Base-by-base conservation (phyloP, 1,140 invertebrate species). In the Drosophila suzukii region DNA sequence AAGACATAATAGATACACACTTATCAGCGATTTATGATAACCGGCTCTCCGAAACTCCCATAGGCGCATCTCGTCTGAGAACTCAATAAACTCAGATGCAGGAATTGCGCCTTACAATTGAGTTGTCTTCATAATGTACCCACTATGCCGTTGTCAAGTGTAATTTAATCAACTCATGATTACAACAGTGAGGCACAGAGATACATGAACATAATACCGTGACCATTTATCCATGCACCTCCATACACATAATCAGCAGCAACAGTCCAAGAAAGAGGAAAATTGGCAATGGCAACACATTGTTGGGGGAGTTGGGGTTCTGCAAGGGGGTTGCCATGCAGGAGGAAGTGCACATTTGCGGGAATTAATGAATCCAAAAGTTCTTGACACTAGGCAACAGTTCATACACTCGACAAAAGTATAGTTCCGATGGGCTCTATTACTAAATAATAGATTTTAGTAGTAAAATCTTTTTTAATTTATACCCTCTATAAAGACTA, bases 111-210 rank as follows among this genome's bases (percentile, higher is more conserved):
- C 58, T 74, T 61, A 74, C 72, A 59, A 75, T 39, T 57, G 49
- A 53, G 24, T 67, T 70, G 65, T 57, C 51, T 15, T 55, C 55
- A 78, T 57, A 41, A 67, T 27, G 38, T 55, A 44, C 43, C 27
- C 43, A 50, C 55, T 24, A 27, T 58, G n/a, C 17, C 54, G 62
- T 68, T 62, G 74, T 82, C 75, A 86, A 81, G 82, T 68, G 62
- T 86, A 86, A 85, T 85, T 81, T 82, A 86, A 85, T 86, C 68
- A 81, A 86, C 73, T 81, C 81, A 75, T 75, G 71, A 68, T 85
- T 86, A 72, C 78, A 80, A 68, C 56, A 75, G 63, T 71, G 59
- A 54, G 56, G 56, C 17, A 59, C 47, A 61, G 39, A 84, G 73
- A 79, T 84, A 49, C 36, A 34, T 44, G 49, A 65, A 41, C 36